Base-by-base conservation (phyloP, 2,113 vertebrate species). In the Poeciliopsis retropinna region DNA sequence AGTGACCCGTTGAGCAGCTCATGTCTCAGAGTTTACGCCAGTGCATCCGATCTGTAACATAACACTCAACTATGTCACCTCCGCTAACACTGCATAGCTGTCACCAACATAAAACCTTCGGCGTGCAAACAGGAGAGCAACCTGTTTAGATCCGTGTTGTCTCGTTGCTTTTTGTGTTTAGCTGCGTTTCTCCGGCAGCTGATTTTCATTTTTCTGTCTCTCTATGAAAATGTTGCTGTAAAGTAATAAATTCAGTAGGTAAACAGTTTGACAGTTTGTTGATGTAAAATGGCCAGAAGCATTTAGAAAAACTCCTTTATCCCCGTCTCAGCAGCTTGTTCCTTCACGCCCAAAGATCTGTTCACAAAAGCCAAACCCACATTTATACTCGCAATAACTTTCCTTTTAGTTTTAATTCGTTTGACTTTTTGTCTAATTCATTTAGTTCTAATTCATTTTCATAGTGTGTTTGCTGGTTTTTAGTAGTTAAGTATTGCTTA, bases 81-180 rank as follows among this genome's bases (percentile, higher is more conserved):
- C 78, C 81, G 72, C 82, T 89, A 86, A 83, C 85, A 88, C 81
- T 73, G 81, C 92, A 91, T 95, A 90, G 88, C 85, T 94, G 94
- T 94, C 93, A 92, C 73, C 44, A 78, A 76, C 80, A 75, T 72
- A 29, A 86, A 78, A 87, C 25, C 12, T 41, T 61, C 44, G 65
- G 39, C 11, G 12, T 47, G 30, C 25, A 64, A 14, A 28, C 44
- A 70, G 61, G 31, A 39, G 62, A 63, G 44, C 14, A 72, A 17
- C 17, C 9, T 19, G 15, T 37, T 3, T 57, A 25, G 25, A 5
- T 41, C 5, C 64, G n/a, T 37, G 32, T 66, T 41, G 7, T 25
- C 17, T 19, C 10, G 7, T n/a, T n/a, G 51, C 25, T 57, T 57
- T 19, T 15, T 62, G 12, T 27, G 13, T 69, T 67, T 47, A 76